phyloP scores from a whole-genome alignment of 2,797 vertebrate species.

The Heterohyrax brucei region DNA sequence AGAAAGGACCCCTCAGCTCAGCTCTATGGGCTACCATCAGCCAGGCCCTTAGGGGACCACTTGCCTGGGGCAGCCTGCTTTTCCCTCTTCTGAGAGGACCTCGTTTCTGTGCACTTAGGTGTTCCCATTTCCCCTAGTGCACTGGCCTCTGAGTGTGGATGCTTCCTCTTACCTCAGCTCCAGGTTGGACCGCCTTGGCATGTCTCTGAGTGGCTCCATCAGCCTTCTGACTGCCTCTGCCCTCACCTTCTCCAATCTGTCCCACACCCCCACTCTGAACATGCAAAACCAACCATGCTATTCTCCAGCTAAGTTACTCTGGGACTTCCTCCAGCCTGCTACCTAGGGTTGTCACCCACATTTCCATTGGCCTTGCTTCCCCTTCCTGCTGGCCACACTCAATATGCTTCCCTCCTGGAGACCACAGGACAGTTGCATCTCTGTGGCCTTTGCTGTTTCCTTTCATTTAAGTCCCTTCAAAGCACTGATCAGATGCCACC shows the following conservation, averaged over 20 bases:
- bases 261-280: neutral
- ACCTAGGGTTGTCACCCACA: neutral
- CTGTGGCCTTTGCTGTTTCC: neutral
- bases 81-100: neutral
- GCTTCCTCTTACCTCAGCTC: neutral
- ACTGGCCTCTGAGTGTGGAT: neutral
- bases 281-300: neutral
- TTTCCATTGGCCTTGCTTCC: neutral
- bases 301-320: neutral
- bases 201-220: neutral
- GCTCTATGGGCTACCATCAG: neutral
- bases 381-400: neutral
- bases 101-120: accelerated
- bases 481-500: neutral
- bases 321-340: neutral
- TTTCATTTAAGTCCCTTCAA: neutral
- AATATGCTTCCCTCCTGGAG: neutral
- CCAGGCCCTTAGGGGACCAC: too few species aligned
- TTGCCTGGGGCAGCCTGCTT: neutral
- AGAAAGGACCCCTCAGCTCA: neutral
- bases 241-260: neutral
- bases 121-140: accelerated
- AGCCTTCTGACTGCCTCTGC: neutral
- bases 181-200: neutral
- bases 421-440: neutral